Percentiles rank a stretch among this genome's conserved stretches.
phyloP scores from a whole-genome alignment of 2,797 vertebrate species.

The Lerista edwardsae region DNA sequence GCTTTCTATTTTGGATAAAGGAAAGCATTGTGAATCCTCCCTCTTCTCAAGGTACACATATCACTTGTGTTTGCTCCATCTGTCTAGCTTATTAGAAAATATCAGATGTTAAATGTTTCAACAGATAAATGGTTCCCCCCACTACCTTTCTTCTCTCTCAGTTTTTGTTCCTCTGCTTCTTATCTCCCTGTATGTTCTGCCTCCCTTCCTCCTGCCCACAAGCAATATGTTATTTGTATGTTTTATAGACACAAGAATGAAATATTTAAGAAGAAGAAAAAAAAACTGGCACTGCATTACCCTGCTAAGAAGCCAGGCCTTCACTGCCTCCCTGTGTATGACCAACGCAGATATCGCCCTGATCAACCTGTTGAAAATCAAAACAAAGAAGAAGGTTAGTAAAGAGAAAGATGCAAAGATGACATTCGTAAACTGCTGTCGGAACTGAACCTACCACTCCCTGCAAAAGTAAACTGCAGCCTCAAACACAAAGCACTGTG shows the following conservation, averaged over 20 bases:
- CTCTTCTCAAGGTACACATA: not conserved
- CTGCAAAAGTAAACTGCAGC: not conserved
- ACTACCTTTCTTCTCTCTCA: not conserved
- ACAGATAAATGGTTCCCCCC: not conserved
- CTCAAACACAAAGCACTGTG: not conserved
- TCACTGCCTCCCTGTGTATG: not conserved
- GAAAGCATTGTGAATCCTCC: not conserved
- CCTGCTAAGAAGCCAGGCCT: not conserved
- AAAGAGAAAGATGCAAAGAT: not conserved
- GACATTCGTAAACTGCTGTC: not conserved
- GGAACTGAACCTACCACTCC: not conserved
- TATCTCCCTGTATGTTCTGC: not conserved
- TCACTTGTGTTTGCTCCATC: not conserved
- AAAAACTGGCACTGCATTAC: not conserved
- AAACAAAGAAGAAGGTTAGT: not conserved
- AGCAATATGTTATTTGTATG: not conserved
- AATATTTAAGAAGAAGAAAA: not conserved
- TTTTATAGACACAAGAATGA: not conserved
- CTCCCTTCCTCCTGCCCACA: not conserved
- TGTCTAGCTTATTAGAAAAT: not conserved
- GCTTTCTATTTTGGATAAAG: not conserved
- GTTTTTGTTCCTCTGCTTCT: not conserved
- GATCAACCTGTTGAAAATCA: not conserved
- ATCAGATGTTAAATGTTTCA: not conserved
- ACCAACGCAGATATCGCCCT: not conserved